Evolutionary conservation across 1,140 invertebrate species (phyloP).

Genomic region (Zophobas morio): DNA sequence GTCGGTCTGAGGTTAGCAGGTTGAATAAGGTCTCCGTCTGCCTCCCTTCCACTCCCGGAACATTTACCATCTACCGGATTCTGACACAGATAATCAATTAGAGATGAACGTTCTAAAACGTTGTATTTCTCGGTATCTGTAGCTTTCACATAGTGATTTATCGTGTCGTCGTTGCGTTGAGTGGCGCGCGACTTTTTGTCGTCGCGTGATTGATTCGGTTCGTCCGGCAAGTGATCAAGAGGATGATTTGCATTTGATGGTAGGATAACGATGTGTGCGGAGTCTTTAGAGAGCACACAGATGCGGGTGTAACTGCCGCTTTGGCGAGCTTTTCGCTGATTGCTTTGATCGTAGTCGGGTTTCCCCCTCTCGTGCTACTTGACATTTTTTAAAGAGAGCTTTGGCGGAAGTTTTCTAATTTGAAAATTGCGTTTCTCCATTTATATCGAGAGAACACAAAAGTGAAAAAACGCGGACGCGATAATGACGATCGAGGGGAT

Average conservation of each 20-base stretch:
- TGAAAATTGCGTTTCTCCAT: constrained; percentile 14
- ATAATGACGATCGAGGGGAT: neutral
- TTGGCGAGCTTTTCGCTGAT: constrained; percentile 26
- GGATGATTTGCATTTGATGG: constrained; percentile 45
- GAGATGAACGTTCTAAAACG: neutral
- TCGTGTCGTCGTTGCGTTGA: neutral
- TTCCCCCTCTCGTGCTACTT: neutral
- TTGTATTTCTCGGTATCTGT: neutral
- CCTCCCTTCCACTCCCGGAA: neutral
- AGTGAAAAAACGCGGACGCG: constrained; percentile 5
- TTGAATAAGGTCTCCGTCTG: neutral
- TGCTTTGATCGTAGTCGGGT: constrained; percentile 9
- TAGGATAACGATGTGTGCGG: constrained; percentile 41
- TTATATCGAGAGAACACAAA: neutral
- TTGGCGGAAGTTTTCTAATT: constrained; percentile 14
- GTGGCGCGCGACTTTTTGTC: constrained; percentile 13
- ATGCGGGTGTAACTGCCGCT: constrained; percentile 18
- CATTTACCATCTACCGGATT: neutral
- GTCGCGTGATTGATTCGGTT: neutral
- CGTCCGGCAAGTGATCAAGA: constrained; percentile 33
- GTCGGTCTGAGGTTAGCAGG: neutral
- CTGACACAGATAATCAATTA: constrained; percentile 14
- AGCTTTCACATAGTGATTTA: constrained; percentile 6
- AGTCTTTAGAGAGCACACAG: constrained; percentile 8
- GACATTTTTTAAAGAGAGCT: neutral